These are phyloP conservation scores for Bufo gargarizans DNA, from an alignment of 2,113 vertebrate species.

Conservation along the genomic window DNA sequence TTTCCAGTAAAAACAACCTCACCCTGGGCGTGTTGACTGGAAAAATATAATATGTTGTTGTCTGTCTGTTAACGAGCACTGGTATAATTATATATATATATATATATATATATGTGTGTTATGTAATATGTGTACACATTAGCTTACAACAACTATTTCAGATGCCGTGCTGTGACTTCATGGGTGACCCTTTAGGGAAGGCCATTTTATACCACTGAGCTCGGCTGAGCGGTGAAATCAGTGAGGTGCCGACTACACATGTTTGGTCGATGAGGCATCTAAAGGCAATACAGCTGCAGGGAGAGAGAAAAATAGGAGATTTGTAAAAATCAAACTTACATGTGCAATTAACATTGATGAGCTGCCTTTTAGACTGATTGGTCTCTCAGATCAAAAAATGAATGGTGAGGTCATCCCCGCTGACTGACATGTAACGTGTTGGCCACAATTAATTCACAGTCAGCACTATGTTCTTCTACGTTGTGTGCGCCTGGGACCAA, in stretches of 20 bases:
- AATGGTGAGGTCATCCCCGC: slow-evolving; percentile 43
- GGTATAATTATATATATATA: background rate
- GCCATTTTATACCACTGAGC: background rate
- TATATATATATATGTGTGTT: background rate
- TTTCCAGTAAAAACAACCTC: background rate
- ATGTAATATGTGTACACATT: slow-evolving; percentile 7
- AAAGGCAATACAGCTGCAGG: slow-evolving; percentile 48
- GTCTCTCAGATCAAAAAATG: background rate
- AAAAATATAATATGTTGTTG: background rate
- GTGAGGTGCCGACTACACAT: slow-evolving; percentile 42
- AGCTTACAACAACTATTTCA: background rate
- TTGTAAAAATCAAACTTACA: slow-evolving; percentile 29
- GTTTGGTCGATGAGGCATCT: slow-evolving; percentile 47
- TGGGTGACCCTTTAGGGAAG: slow-evolving; percentile 8
- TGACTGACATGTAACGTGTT: slow-evolving; percentile 43
- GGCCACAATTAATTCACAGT: slow-evolving; percentile 37
- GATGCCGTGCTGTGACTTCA: background rate
- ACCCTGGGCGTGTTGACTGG: background rate
- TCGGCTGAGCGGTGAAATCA: slow-evolving; percentile 3
- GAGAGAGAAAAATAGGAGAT: slow-evolving; percentile 51
- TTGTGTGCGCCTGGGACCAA: slow-evolving; percentile 1
- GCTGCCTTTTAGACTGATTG: slow-evolving; percentile 29
- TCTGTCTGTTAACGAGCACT: background rate
- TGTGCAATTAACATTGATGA: slow-evolving; percentile 52
- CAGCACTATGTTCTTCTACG: slow-evolving; percentile 1